Base-by-base conservation (phyloP, 2,797 vertebrate genomes). In the Spinus olivaceus region DNA sequence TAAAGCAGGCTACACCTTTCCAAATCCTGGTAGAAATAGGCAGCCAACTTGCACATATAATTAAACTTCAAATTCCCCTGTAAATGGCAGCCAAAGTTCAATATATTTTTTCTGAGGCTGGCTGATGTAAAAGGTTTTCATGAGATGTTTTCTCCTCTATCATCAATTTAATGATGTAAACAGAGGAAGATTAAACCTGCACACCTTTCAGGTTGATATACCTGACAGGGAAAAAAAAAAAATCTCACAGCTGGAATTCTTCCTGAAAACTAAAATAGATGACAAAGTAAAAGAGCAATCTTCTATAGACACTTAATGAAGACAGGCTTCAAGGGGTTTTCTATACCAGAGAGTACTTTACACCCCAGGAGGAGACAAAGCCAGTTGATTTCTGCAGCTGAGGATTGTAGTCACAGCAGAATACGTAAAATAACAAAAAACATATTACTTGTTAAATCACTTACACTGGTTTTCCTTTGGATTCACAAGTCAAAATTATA, bases 381-480 rank as follows among this genome's bases (percentile, higher is more conserved):
- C 39, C 72, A 92, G 65, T 53, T 90, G 66, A 93, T 91, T 95
- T 97, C 89, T 96, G 51, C 65, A 93, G 76, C 82, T 84, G 91
- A 95, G 96, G 53, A 35, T 39, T 94, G 82, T 67, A 95, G 95
- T 96, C 89, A 96, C 95, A 97, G 79, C 74, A 94, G 63, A 85
- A 97, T 69, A 93, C 77, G 81, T 82, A 83, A 95, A 88, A 95
- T 71, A 97, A 96, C 92, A 96, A 91, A 78, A 95, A 73, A 21
- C 23, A 86, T 81, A 96, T 91, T 92, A 57, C 78, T 97, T 92
- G 94, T 97, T 96, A 96, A 96, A 96, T 96, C 69, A 98, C 99
- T 99, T 98, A 99, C 99, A 98, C 98, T 91, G 99, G 99, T 98
- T 99, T 99, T 98, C 99, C 99, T 98, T 98, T 99, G 97, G 99